Conservation (phyloP, 2,797 vertebrate genomes). For the Hipposideros larvatus region DNA sequence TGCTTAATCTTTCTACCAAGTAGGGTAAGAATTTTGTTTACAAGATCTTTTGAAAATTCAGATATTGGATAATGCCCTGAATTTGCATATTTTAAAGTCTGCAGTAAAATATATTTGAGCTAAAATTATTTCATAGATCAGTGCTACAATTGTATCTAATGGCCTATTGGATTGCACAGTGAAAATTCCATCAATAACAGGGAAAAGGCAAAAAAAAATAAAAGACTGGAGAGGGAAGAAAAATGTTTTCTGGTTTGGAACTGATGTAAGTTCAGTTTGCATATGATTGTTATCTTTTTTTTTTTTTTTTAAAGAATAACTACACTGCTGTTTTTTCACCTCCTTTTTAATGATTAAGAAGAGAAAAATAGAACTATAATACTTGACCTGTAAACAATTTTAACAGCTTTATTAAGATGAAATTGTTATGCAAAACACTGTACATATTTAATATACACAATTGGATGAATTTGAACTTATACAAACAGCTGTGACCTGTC, state of each 20-base stretch:
- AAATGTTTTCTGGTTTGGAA: neutral
- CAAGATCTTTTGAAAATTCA: neutral
- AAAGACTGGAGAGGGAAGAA: neutral
- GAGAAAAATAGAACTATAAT: neutral
- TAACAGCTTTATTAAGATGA: neutral
- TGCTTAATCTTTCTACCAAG: neutral
- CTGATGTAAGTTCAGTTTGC: neutral
- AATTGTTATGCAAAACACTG: neutral
- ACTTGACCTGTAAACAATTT: neutral
- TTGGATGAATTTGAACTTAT: neutral
- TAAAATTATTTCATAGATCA: neutral
- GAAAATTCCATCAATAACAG: neutral
- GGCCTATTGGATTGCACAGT: neutral
- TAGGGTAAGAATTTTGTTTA: neutral
- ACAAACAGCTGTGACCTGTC: neutral
- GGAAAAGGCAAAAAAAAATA: neutral
- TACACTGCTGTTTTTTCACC: too few species aligned
- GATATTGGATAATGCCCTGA: neutral
- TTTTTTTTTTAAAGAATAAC: too few species aligned
- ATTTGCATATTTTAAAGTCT: neutral
- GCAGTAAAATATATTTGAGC: neutral
- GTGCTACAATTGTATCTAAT: neutral
- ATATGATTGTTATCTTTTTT: neutral
- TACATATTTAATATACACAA: neutral
- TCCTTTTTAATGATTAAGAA: too few species aligned